Evolutionary conservation across 1,140 invertebrate species (phyloP).

Genomic region (Platyscapa corneri): DNA sequence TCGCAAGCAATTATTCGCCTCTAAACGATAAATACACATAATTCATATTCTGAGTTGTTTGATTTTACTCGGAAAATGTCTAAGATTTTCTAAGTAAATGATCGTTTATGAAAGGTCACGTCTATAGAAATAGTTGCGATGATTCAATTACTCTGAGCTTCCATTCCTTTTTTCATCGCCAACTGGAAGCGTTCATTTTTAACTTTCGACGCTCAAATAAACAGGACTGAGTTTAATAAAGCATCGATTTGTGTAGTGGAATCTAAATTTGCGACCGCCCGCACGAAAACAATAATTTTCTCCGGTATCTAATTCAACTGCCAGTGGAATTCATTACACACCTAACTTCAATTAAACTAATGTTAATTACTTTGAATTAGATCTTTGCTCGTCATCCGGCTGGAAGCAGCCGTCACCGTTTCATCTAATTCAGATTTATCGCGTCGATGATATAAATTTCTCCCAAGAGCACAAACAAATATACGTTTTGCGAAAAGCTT

Average conservation of each 20-base stretch:
- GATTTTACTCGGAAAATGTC: slow-evolving; percentile 16
- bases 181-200: too few species aligned
- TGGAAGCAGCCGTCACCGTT: neutral
- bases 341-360: neutral
- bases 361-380: neutral
- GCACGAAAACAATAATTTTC: neutral
- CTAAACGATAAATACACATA: neutral
- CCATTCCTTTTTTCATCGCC: too few species aligned
- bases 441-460: neutral
- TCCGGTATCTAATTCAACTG: neutral
- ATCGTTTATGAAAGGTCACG: too few species aligned
- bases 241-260: too few species aligned
- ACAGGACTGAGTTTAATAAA: neutral
- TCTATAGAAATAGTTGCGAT: too few species aligned
- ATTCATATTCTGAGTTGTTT: neutral
- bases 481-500: too few species aligned
- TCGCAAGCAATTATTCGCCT: neutral
- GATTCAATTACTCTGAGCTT: too few species aligned
- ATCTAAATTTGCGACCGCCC: neutral
- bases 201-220: neutral
- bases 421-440: neutral
- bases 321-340: neutral
- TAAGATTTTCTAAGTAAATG: neutral
- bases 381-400: neutral
- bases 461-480: neutral